Base-by-base conservation (phyloP, 1,140 invertebrate genomes). In the Sesamia nonagrioides region DNA sequence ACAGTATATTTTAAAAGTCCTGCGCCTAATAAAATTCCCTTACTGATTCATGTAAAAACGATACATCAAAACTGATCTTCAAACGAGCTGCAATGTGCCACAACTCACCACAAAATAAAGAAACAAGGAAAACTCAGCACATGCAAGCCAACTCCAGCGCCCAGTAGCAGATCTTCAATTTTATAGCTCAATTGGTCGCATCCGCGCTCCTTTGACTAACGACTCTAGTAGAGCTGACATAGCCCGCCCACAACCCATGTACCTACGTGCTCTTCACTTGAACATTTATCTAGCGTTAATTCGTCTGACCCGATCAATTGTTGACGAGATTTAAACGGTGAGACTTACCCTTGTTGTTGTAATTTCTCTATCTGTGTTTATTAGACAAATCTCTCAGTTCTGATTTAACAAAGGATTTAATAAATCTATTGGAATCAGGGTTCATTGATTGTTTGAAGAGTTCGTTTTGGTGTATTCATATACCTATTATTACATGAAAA, bases 181-280 rank as follows among this genome's bases (percentile, higher is more conserved):
- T 82, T 78, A 92, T 91, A 88, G 83, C 84, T 93, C 92, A 93
- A 93, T 93, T 93, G 91, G 79, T 83, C 72, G 80, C 90, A 92
- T 93, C 92, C 92, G 89, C 63, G 84, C 74, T 82, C 78, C 86
- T 85, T 77, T 88, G 89, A 89, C 75, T 45, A 35, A 83, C 69
- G 66, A 56, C 86, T 84, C 74, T 66, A 18, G 61, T 79, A 89
- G 86, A 90, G 85, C 75, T 86, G 84, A 54, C 86, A n/a, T 58
- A 68, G 9, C 15, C 84, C 84, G 82, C 71, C 37, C 33, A 73
- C 72, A 15, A 84, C 63, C 82, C 81, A 84, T 58, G 54, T 69
- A 84, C 63, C 82, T 82, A 84, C 63, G 54, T 69, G 37, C 69
- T 78, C 80, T 78, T 63, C 75, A 17, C n/a, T 77, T 76, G 50